These are phyloP conservation scores for Tokudaia muenninki DNA, from an alignment of 2,797 vertebrate genomes.

Conservation along the genomic window DNA sequence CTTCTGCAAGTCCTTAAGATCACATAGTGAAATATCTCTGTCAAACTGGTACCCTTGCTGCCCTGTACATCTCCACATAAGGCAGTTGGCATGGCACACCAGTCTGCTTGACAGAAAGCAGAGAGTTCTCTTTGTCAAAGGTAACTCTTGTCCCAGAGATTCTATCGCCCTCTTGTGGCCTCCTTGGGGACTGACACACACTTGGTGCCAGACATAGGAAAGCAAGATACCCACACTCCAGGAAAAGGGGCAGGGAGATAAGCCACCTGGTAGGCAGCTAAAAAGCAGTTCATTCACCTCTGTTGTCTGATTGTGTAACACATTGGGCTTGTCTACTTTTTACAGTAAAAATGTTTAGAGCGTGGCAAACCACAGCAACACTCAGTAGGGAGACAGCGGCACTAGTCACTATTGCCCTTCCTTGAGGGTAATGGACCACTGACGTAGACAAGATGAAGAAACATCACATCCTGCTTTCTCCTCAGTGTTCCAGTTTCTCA, in stretches of 20 bases:
- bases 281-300: neutral
- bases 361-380: neutral
- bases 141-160: neutral
- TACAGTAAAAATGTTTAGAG: neutral
- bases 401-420: neutral
- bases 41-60: neutral
- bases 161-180: neutral
- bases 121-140: neutral
- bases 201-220: neutral
- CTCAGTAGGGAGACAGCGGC: neutral
- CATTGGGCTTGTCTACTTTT: neutral
- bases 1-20: neutral
- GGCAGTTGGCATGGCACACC: neutral
- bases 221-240: neutral
- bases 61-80: neutral
- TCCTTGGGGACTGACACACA: neutral
- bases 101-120: constrained; percentile 29
- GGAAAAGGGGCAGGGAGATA: neutral
- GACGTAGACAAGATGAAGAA: neutral
- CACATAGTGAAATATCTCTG: neutral
- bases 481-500: neutral
- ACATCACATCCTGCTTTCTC: neutral
- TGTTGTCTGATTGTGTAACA: neutral
- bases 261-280: neutral
- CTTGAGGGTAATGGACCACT: neutral